Evolutionary conservation across 2,888 invertebrate genomes (phyloP), one percentile per base, ranked within the genome.

Genomic region (Heteromyza rotundicornis): DNA sequence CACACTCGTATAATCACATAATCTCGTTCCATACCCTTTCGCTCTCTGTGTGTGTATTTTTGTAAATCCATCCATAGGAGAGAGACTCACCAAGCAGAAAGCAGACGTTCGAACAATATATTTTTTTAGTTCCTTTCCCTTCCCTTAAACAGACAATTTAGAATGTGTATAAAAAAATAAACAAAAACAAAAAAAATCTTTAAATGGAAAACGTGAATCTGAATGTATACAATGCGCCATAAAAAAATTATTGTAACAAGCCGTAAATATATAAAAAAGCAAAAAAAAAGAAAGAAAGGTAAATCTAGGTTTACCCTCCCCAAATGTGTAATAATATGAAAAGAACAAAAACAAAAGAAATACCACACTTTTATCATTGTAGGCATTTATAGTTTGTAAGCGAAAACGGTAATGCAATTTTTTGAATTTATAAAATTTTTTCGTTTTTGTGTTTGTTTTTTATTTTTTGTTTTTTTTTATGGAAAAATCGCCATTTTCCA

Each of bases 161-260:
- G 73, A 68, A 72, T 67, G 74, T 74, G 75, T 75, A 74, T 73
- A 75, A 71, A 74, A 69, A 66, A 67, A 64, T 49, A 62, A 67
- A 66, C 57, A 62, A 57, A 27, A 12, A 12, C 27, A 20, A 50
- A 7, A 49, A 49, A 57, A 35, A 47, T 19, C 12, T 17, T 19
- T 16, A 72, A 74, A 67, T 72, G 75, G 70, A 73, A 73, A 74
- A 44, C 57, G 14, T n/a, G 23, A 52, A 49, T 53, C 23, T 72
- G 66, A 73, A 75, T 75, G 74, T 74, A 73, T 75, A 73, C 74
- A 70, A 75, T 74, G 71, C 74, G 75, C 72, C 12, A 3, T 24
- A 51, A 24, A 57, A 22, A 19, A 40, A 35, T 22, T 74, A 75
- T 66, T 73, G 73, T 66, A 73, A 51, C 63, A 64, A 65, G 63